Evolutionary conservation across 2,113 vertebrate genomes (phyloP).

Genomic region (Scomber scombrus): DNA sequence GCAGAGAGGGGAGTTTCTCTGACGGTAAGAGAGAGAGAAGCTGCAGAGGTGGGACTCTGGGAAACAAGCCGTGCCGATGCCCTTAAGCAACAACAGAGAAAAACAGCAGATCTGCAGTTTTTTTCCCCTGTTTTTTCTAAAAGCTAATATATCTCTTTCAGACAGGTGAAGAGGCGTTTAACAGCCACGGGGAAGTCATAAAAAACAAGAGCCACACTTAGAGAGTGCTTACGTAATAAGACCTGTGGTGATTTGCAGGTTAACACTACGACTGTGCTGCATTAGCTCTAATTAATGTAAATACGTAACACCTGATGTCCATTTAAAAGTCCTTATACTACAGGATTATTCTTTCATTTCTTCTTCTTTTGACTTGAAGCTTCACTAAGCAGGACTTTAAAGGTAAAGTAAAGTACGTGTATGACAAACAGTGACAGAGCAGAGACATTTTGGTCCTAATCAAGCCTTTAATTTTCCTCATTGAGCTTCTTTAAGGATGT

Average conservation of each 20-base stretch:
- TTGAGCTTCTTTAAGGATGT: too few species aligned
- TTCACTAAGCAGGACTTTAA: too few species aligned
- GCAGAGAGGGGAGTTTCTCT: not conserved
- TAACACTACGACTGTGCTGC: not conserved
- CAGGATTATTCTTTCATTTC: not conserved
- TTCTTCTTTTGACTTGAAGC: not conserved
- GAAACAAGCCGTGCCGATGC: conserved; percentile 16
- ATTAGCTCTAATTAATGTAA: not conserved
- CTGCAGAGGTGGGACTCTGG: not conserved
- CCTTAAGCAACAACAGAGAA: conserved; percentile 9
- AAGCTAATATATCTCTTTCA: conserved; percentile 24
- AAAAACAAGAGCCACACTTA: conserved; percentile 24
- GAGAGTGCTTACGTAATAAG: conserved; percentile 19
- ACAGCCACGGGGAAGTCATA: conserved; percentile 9
- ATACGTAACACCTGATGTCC: not conserved
- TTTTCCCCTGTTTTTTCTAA: not conserved
- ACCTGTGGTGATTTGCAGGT: conserved; percentile 22
- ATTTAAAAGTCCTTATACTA: not conserved
- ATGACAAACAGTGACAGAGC: too few species aligned
- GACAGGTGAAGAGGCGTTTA: conserved; percentile 49
- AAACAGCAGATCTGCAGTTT: conserved; percentile 41
- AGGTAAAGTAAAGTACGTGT: too few species aligned
- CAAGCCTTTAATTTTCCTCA: too few species aligned
- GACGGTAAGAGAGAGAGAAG: not conserved
- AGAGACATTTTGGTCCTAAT: too few species aligned